phyloP scores from a whole-genome alignment of 2,888 invertebrate species.

The Scaptomyza reducta region DNA sequence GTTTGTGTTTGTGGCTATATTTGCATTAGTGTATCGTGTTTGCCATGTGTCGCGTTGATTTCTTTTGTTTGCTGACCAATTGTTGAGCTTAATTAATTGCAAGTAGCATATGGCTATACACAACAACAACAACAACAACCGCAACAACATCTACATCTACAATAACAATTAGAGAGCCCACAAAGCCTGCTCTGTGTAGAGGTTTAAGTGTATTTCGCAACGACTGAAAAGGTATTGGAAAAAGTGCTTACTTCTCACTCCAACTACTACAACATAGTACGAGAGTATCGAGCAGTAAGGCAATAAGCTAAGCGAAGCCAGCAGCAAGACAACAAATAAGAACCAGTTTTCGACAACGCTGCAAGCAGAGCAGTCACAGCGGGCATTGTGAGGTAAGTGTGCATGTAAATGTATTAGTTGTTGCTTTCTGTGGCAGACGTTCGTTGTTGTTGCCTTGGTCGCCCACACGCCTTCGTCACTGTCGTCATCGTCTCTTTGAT shows the following conservation, averaged over 20 bases:
- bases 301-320: conserved; percentile 35
- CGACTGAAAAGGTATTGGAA: conserved; percentile 51
- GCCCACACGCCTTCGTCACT: conserved; percentile 57
- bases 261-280: conserved; percentile 1
- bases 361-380: conserved; percentile 76
- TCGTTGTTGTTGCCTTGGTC: conserved; percentile 12
- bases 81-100: conserved; percentile 73
- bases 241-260: conserved; percentile 49
- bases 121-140: no score
- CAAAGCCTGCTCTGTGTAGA: conserved; percentile 7
- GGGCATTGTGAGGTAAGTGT: conserved; percentile 53
- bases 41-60: conserved; percentile 62
- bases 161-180: conserved; percentile 24
- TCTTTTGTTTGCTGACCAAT: conserved; percentile 73
- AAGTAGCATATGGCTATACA: conserved; percentile 60
- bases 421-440: conserved; percentile 35
- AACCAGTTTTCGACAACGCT: conserved; percentile 71
- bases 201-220: conserved; percentile 61
- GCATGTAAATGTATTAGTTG: conserved; percentile 26
- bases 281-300: conserved; percentile 16
- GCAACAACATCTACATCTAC: conserved; percentile 21
- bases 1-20: conserved; percentile 40
- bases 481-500: conserved; percentile 22
- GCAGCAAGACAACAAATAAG: conserved; percentile 42
- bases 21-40: conserved; percentile 54